These are phyloP conservation scores for Pseudoips prasinana DNA, from an alignment of 2,888 invertebrate genomes.

Conservation along the genomic window DNA sequence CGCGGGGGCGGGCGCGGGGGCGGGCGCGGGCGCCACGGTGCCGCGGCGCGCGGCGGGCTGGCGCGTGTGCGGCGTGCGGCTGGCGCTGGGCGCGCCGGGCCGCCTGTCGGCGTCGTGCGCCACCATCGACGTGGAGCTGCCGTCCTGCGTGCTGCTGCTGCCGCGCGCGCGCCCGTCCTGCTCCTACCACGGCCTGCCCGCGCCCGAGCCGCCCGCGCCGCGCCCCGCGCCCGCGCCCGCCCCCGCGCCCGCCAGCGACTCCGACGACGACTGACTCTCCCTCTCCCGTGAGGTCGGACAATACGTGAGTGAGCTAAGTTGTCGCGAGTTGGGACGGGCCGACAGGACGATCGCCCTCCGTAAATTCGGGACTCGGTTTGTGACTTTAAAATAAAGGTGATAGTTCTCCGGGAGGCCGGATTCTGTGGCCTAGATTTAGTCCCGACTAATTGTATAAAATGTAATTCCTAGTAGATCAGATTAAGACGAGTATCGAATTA, in stretches of 20 bases:
- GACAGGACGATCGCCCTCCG: background rate
- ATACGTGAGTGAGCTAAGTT: no score
- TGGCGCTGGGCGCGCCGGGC: conserved; percentile 64
- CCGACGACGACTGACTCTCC: conserved; percentile 8
- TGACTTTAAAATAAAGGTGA: no score
- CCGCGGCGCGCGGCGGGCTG: conserved; percentile 19
- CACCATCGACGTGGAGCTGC: conserved; percentile 62
- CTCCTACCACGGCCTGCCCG: conserved; percentile 47
- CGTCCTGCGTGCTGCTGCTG: conserved; percentile 45
- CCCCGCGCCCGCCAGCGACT: conserved; percentile 15
- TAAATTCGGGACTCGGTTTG: no score
- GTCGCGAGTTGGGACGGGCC: no score
- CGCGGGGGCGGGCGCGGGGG: conserved; percentile 28
- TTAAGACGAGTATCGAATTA: no score
- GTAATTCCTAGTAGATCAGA: no score
- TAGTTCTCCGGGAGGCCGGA: no score
- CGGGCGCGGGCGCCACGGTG: conserved; percentile 10
- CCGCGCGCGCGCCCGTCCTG: conserved; percentile 25
- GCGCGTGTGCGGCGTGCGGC: conserved; percentile 24
- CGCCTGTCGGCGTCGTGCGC: conserved; percentile 86
- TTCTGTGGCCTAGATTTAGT: no score
- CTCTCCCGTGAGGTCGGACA: background rate
- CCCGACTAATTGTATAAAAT: no score
- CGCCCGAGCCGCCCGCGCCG: conserved; percentile 30
- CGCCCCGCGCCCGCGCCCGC: conserved; percentile 25